Conservation (phyloP, 2,113 vertebrate species). For the Balaeniceps rex region DNA sequence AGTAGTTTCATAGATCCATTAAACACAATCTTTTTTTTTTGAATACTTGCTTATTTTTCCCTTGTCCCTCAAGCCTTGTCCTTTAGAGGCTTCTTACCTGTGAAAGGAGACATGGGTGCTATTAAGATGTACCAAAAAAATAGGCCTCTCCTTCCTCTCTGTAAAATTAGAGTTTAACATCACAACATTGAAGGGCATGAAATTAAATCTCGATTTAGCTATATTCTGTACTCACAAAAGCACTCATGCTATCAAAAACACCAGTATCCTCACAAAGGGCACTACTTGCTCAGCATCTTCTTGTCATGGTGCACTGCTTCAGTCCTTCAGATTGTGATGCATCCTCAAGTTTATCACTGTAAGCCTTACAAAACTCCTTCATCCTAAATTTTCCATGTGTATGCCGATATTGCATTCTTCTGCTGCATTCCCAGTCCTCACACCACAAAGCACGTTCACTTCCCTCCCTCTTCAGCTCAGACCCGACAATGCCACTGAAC, state of each 20-base stretch:
- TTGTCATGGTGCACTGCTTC: neutral
- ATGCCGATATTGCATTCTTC: neutral
- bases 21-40: neutral
- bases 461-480: neutral
- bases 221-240: neutral
- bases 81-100: neutral
- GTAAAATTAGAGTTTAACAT: neutral
- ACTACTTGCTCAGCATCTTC: neutral
- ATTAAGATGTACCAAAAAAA: neutral
- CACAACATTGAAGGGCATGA: neutral
- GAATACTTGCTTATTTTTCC: neutral
- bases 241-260: neutral
- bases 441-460: neutral
- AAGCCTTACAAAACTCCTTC: neutral
- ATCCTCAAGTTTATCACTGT: neutral
- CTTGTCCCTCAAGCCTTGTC: neutral
- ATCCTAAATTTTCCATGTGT: fast-evolving
- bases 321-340: neutral
- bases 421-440: neutral
- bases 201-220: neutral
- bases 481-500: neutral
- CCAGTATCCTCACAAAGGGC: neutral
- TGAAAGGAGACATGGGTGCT: neutral
- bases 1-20: neutral
- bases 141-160: neutral